Percentiles rank a stretch among this genome's conserved stretches.
These are phyloP conservation scores for Abramis brama DNA, from an alignment of 2,113 vertebrate genomes.

Conservation along the genomic window DNA sequence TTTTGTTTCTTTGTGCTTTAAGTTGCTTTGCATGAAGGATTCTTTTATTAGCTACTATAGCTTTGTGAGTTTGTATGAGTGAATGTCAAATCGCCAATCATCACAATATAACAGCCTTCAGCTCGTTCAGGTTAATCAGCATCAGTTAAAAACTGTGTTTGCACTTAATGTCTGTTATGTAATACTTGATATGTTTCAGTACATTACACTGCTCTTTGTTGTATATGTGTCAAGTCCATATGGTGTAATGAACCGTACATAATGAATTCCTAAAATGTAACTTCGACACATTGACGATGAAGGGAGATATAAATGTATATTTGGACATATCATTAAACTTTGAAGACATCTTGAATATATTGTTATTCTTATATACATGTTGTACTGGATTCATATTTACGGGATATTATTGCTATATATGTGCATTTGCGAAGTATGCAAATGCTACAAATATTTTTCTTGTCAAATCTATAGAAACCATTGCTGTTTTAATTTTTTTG, in stretches of 20 bases:
- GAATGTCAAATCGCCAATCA: not conserved
- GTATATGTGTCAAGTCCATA: not conserved
- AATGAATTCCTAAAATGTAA: not conserved
- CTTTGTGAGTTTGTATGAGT: not conserved
- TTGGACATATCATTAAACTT: conserved; percentile 21
- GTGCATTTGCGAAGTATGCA: not conserved
- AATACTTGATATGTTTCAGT: conserved; percentile 23
- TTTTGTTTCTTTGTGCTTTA: not conserved
- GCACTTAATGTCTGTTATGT: not conserved
- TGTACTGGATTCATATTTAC: conserved; percentile 7
- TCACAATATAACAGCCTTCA: not conserved
- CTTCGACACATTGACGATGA: not conserved
- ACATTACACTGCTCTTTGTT: conserved; percentile 28
- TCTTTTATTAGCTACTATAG: not conserved
- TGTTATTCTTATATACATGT: not conserved
- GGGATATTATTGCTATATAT: not conserved
- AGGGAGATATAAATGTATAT: conserved; percentile 39
- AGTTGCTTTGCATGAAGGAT: conserved; percentile 19
- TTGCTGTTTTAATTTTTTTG: conserved; percentile 23
- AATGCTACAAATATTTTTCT: conserved; percentile 24
- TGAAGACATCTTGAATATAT: conserved; percentile 2
- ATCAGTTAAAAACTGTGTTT: not conserved
- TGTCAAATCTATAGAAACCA: not conserved
- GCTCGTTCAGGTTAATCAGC: conserved; percentile 1
- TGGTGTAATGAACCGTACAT: not conserved